phyloP scores from a whole-genome alignment of 2,797 vertebrate species.

The Channa striata region DNA sequence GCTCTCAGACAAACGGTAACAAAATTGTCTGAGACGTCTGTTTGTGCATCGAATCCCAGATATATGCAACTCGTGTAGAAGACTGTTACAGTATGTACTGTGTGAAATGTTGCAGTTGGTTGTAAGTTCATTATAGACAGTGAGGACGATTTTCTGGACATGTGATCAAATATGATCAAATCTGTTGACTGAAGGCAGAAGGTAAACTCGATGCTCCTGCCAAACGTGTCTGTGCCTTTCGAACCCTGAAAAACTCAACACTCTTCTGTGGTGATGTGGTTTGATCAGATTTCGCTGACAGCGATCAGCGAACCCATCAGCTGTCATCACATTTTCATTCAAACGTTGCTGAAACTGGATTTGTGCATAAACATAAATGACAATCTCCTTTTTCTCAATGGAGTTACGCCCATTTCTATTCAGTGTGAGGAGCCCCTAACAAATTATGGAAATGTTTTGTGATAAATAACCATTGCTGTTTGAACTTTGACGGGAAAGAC shows the following conservation, averaged over 20 bases:
- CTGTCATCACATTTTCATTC: not conserved
- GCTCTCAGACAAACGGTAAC: not conserved
- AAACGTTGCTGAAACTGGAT: not conserved
- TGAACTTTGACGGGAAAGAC: not conserved
- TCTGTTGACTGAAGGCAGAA: slow-evolving; percentile 8
- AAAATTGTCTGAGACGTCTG: not conserved
- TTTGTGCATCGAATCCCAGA: slow-evolving; percentile 26
- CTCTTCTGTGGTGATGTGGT: not conserved
- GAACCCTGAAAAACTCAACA: not conserved
- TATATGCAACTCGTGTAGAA: slow-evolving; percentile 21
- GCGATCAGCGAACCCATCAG: not conserved
- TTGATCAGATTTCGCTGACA: not conserved
- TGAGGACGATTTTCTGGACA: slow-evolving; percentile 9
- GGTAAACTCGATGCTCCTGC: too few species aligned
- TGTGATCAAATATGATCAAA: slow-evolving; percentile 19
- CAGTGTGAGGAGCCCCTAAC: not conserved
- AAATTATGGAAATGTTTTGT: not conserved
- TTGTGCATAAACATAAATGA: not conserved
- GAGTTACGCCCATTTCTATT: not conserved
- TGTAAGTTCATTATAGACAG: slow-evolving; percentile 1
- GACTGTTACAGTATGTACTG: slow-evolving; percentile 1
- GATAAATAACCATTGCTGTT: not conserved
- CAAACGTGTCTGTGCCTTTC: not conserved
- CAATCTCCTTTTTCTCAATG: not conserved
- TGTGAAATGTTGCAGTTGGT: not conserved